A percentile compares a stretch with the other conserved stretches of the same genome.
These are phyloP conservation scores for Theristicus caerulescens DNA, from an alignment of 2,113 vertebrate genomes.

Conservation along the genomic window DNA sequence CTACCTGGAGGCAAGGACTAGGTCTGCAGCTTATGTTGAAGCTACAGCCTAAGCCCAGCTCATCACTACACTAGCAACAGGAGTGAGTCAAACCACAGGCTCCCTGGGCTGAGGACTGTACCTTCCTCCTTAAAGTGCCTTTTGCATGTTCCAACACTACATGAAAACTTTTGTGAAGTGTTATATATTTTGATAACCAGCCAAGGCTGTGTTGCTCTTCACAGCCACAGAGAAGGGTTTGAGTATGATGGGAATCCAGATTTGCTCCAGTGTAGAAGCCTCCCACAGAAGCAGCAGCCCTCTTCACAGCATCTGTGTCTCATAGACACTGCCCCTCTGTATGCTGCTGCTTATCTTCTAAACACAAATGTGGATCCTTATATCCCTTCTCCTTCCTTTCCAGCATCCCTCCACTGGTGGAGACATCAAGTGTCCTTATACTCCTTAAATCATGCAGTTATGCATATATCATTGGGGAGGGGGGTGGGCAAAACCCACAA, in stretches of 20 bases:
- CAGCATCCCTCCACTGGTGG: not conserved
- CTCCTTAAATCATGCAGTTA: not conserved
- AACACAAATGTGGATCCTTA: not conserved
- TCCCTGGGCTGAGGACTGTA: not conserved
- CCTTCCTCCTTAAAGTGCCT: constrained; percentile 16
- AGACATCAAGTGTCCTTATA: not conserved
- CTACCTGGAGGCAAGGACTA: not conserved
- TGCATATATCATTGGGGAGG: not conserved
- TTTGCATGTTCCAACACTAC: not conserved
- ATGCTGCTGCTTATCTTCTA: not conserved
- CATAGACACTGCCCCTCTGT: not conserved
- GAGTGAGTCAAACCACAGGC: not conserved
- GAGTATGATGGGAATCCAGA: not conserved
- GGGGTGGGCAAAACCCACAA: not conserved
- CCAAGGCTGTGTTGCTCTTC: not conserved
- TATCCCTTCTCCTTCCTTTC: not conserved
- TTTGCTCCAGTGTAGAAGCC: not conserved
- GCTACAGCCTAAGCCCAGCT: not conserved
- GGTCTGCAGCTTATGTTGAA: not conserved
- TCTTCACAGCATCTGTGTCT: not conserved
- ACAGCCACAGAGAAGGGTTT: not conserved
- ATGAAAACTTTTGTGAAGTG: not conserved
- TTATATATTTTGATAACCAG: not conserved
- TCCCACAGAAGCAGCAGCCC: not conserved
- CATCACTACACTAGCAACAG: not conserved